Evolutionary conservation across 2,888 invertebrate species (phyloP).

Genomic region (Hoplodrina ambigua): DNA sequence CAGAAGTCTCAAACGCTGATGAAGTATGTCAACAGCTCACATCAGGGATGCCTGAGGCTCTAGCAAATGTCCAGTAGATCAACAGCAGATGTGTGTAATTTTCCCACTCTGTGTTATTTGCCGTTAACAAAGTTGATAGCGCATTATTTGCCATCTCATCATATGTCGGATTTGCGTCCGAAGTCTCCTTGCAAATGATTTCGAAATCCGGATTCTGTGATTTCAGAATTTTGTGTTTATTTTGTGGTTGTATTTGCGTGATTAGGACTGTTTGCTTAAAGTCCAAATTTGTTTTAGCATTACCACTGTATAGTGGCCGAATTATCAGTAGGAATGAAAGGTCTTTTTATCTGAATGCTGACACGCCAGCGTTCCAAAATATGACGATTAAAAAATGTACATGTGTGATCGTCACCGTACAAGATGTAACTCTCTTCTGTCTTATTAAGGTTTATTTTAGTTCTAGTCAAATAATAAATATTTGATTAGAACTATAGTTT

Average conservation of each 20-base stretch:
- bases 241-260: neutral
- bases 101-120: slow-evolving; percentile 18
- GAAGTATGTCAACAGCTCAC: slow-evolving; percentile 16
- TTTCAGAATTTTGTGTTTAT: slow-evolving; percentile 16
- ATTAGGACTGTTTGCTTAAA: neutral
- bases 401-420: too few relatives aligned
- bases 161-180: slow-evolving; percentile 1
- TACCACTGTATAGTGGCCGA: neutral
- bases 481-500: too few relatives aligned
- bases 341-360: neutral
- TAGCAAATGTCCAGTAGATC: slow-evolving; percentile 15
- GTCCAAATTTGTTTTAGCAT: neutral
- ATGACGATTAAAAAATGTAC: too few relatives aligned
- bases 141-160: slow-evolving; percentile 33
- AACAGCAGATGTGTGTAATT: slow-evolving; percentile 24
- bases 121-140: slow-evolving; percentile 13
- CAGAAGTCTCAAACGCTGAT: slow-evolving; percentile 26
- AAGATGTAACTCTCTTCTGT: too few relatives aligned
- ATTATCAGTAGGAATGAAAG: neutral
- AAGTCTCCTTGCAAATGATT: neutral
- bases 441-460: too few relatives aligned
- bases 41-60: neutral
- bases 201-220: neutral
- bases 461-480: too few relatives aligned
- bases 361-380: too few relatives aligned